Evolutionary conservation across 2,113 vertebrate species (phyloP).

Genomic region (Ondatra zibethicus): DNA sequence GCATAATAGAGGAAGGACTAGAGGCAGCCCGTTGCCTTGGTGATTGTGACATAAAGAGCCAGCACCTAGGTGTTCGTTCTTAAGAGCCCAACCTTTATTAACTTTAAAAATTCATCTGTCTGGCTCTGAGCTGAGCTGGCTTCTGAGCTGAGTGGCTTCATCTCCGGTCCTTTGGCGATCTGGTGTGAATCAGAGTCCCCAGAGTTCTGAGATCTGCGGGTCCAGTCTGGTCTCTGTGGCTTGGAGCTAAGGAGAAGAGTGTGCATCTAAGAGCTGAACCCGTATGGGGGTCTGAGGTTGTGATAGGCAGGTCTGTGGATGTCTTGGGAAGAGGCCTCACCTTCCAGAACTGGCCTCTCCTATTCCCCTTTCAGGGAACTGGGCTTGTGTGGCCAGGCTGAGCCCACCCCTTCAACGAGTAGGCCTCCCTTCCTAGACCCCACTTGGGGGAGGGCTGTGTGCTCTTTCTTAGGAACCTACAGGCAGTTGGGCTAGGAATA

Average conservation of each 20-base stretch:
- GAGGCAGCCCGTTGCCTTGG: neutral
- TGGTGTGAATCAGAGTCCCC: conserved; percentile 38
- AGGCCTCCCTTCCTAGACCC: neutral
- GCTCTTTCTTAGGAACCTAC: neutral
- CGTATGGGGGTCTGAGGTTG: accelerated
- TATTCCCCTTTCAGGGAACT: neutral
- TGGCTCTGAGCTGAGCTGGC: neutral
- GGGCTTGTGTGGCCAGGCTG: too few species aligned
- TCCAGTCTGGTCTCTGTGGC: conserved; percentile 36
- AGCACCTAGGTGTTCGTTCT: neutral
- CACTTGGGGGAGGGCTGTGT: neutral
- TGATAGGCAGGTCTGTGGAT: neutral
- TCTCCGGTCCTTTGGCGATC: neutral
- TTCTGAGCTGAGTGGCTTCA: too few species aligned
- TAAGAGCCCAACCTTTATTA: conserved; percentile 54
- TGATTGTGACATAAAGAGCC: accelerated
- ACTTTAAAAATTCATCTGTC: neutral
- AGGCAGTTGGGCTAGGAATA: neutral
- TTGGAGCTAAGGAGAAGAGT: neutral
- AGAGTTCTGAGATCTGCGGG: conserved; percentile 25
- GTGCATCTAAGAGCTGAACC: neutral
- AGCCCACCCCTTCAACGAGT: neutral
- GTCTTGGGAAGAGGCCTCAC: neutral
- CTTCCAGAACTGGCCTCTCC: neutral
- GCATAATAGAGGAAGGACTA: too few species aligned